These are phyloP conservation scores for Calcarius lapponicus DNA, from an alignment of 2,797 vertebrate genomes.

Conservation along the genomic window DNA sequence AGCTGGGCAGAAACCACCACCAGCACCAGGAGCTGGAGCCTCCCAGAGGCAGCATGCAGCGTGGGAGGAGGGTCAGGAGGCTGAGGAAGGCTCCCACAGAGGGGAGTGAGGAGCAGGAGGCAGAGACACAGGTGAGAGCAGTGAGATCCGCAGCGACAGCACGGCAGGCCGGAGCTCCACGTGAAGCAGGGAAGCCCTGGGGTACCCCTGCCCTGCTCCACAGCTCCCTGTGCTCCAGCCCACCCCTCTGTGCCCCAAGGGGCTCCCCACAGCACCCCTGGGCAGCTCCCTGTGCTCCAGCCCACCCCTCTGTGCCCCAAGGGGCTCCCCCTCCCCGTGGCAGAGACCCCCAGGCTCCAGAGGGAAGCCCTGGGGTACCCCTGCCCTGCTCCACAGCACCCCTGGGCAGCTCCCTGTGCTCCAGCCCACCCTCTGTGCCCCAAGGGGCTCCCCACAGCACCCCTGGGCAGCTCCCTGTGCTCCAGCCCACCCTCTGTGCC, in stretches of 20 bases:
- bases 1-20: slow-evolving; percentile 71
- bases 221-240: neutral
- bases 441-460: too few species aligned
- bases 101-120: neutral
- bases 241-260: neutral
- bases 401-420: neutral
- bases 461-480: too few species aligned
- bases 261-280: too few species aligned
- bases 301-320: too few species aligned
- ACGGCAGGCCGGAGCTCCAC: neutral
- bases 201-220: neutral
- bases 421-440: neutral
- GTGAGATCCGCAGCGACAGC: neutral
- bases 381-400: neutral
- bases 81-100: neutral
- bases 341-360: neutral
- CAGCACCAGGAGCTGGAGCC: slow-evolving; percentile 71
- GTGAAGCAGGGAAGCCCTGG: neutral
- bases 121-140: slow-evolving; percentile 1
- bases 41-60: slow-evolving; percentile 73
- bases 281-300: too few species aligned
- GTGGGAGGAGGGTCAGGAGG: neutral
- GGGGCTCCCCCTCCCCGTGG: rapidly evolving
- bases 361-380: neutral
- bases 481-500: too few species aligned